Evolutionary conservation across 2,888 invertebrate species (phyloP).

Genomic region (Elaeidobius kamerunicus): DNA sequence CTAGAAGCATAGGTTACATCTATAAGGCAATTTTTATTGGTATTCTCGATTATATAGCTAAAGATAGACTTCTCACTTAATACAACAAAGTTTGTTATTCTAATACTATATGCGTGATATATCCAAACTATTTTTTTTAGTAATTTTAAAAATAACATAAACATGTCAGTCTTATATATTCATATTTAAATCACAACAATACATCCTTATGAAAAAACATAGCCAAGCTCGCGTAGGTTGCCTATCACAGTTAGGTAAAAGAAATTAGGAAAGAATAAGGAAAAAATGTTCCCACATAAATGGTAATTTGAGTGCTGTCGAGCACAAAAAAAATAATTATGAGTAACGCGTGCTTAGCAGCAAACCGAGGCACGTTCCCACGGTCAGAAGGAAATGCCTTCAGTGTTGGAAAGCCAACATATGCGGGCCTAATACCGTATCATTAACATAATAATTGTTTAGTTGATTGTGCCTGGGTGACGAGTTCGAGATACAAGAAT

Average conservation of each 20-base stretch:
- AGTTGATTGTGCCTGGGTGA: conserved; percentile 3
- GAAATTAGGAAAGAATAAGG: too few species aligned
- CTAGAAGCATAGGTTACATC: too few species aligned
- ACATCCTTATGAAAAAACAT: not conserved
- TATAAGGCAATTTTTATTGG: not conserved
- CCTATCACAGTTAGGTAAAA: too few species aligned
- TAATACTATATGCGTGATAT: not conserved
- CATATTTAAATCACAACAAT: not conserved
- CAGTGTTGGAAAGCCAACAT: conserved; percentile 18
- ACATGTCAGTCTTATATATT: too few species aligned
- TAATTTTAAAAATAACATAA: conserved; percentile 19
- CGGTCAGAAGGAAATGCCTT: conserved; percentile 21
- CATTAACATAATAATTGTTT: conserved; percentile 20
- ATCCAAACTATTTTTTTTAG: too few species aligned
- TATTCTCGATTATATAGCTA: not conserved
- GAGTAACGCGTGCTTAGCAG: conserved; percentile 19
- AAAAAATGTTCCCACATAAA: conserved; percentile 5
- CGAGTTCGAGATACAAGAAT: too few species aligned
- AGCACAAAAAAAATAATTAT: conserved; percentile 7
- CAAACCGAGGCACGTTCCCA: conserved; percentile 17
- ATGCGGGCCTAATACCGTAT: conserved; percentile 23
- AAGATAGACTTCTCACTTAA: too few species aligned
- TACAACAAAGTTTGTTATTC: too few species aligned
- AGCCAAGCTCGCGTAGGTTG: too few species aligned
- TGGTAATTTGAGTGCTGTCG: not conserved